Evolutionary conservation across 2,113 vertebrate genomes (phyloP).

Genomic region (Tapirus terrestris): DNA sequence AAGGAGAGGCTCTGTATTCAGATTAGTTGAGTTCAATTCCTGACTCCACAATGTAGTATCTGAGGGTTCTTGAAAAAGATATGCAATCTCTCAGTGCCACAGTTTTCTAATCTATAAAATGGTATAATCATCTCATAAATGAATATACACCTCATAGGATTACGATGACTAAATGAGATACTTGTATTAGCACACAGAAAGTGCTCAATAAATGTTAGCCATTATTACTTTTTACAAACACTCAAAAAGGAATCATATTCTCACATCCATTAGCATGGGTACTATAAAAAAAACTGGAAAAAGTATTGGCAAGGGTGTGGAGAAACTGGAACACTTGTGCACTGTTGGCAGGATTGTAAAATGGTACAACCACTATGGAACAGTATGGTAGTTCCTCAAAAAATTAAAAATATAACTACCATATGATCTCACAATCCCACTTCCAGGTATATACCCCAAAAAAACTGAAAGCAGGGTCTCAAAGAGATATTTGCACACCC

Average conservation of each 20-base stretch:
- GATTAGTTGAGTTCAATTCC: conserved; percentile 17
- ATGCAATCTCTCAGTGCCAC: neutral
- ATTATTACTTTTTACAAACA: conserved; percentile 24
- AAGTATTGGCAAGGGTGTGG: neutral
- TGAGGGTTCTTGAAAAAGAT: neutral
- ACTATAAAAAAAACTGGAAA: neutral
- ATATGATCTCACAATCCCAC: neutral
- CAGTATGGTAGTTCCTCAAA: neutral
- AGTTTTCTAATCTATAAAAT: conserved; percentile 44
- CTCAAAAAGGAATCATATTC: neutral
- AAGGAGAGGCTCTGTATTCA: conserved; percentile 6
- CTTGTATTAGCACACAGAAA: neutral
- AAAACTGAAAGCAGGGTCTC: neutral
- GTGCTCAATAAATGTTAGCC: neutral
- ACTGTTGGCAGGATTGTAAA: neutral
- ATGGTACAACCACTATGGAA: neutral
- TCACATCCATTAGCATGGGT: neutral
- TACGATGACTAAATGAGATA: conserved; percentile 6
- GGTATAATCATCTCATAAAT: neutral
- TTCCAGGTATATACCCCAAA: neutral
- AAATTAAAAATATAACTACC: neutral
- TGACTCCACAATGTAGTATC: neutral
- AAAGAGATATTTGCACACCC: neutral
- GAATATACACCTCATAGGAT: neutral
- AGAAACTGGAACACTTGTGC: neutral